Evolutionary conservation across 2,888 invertebrate species (phyloP).

Genomic region (Aromia moschata): DNA sequence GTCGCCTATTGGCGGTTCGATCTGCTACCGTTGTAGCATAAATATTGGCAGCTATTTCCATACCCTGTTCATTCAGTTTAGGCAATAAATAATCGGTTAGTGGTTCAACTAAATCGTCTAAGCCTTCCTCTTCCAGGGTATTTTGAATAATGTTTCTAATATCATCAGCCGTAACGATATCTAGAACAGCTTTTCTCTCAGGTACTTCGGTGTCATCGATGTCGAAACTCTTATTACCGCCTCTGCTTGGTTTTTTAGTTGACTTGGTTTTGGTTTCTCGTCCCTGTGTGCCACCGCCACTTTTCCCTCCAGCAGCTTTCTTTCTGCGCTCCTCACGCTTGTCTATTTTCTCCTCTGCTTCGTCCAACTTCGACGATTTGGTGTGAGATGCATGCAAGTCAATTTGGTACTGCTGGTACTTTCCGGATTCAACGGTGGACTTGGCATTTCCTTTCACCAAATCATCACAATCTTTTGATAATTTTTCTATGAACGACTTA

Average conservation of each 20-base stretch:
- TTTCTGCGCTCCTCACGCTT: conserved; percentile 88
- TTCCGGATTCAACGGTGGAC: conserved; percentile 74
- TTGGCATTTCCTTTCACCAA: conserved; percentile 74
- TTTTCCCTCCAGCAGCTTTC: conserved; percentile 87
- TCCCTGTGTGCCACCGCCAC: conserved; percentile 92
- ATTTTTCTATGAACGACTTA: conserved; percentile 72
- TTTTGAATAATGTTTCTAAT: conserved; percentile 67
- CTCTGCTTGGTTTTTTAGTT: conserved; percentile 80
- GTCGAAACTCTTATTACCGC: conserved; percentile 68
- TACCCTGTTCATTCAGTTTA: conserved; percentile 75
- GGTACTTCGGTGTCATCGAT: conserved; percentile 74
- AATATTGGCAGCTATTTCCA: conserved; percentile 75
- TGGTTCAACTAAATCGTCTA: conserved; percentile 75
- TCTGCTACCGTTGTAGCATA: conserved; percentile 80
- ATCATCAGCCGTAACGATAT: conserved; percentile 74
- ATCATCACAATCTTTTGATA: conserved; percentile 74
- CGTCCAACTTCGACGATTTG: conserved; percentile 51
- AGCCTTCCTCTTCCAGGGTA: conserved; percentile 63
- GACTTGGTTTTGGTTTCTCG: conserved; percentile 95
- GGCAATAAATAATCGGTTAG: conserved; percentile 77
- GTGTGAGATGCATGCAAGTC: conserved; percentile 68
- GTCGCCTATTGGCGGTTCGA: conserved; percentile 74
- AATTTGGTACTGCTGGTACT: conserved; percentile 77
- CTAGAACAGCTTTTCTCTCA: conserved; percentile 66
- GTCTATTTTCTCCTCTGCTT: conserved; percentile 66